Base-by-base conservation (phyloP, 2,797 vertebrate species). In the Enteromius thamalakanensis region DNA sequence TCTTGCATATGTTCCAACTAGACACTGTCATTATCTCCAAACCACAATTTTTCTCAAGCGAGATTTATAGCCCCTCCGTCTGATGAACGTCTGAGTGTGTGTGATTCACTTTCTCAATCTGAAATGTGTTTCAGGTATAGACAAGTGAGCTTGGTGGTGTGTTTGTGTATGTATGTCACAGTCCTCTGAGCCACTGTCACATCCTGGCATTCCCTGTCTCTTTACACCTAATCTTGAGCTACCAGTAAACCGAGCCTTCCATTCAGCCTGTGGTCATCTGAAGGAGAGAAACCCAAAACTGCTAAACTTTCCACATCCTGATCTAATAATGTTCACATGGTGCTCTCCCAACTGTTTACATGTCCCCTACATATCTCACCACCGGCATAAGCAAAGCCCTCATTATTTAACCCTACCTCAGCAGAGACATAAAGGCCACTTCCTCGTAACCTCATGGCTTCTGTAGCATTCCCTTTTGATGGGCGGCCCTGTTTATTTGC, bases 341-440 rank as follows among this genome's bases (percentile, higher is more conserved):
- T 90, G 89, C 89, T 86, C 89, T 89, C 90, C 91, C 92, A 92
- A 91, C 91, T 93, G 94, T 95, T 95, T 95, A 95, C 93, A 93
- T 92, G 93, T 94, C 92, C 93, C 91, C 90, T 89, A 93, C 92
- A 92, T 94, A 93, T 92, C 93, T 94, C 91, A 92, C 90, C 91
- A 92, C 91, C 93, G 93, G 92, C 93, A 92, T 94, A 94, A 95
- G 93, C 93, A 95, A 93, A 93, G 91, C 90, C 88, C 91, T 94
- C 93, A 95, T 95, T 94, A 95, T 95, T 95, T 94, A 94, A 93
- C 92, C 88, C 93, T 90, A 92, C 91, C 71, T 70, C 90, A 93
- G 92, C 91, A 91, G 91, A 95, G 92, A 93, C 94, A 93, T 94
- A 93, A 95, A 95, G 92, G 92, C 93, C 91, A 93, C 93, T 94